Evolutionary conservation across 2,113 vertebrate genomes (phyloP), one percentile per base, ranked within the genome.

Genomic region (Pseudopipra pipra): DNA sequence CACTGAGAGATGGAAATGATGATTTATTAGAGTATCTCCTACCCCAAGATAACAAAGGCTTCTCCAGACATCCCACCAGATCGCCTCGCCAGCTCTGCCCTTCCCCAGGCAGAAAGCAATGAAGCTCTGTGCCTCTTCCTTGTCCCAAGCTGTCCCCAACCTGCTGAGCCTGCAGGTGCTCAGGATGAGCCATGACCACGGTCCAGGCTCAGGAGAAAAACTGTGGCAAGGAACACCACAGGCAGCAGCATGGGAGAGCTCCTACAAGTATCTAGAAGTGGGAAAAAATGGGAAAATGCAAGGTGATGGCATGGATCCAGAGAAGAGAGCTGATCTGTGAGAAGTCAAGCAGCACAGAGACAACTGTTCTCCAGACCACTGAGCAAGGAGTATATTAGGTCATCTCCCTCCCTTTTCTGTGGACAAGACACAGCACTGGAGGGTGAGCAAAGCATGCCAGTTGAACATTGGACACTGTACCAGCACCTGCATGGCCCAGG

Each of bases 401-500:
- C 61, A 67, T 8, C 55, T 90, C 49, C 27, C 39, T 82, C 59
- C 47, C 71, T 62, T 25, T 49, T 54, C 75, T 25, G 2, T 28
- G 52, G 67, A 46, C 13, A n/a, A 74, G 41, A 63, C 7, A 62
- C 58, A 63, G 63, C 49, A 52, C 63, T 54, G 63, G 35, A 61
- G 44, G 19, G n/a, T 22, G 52, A 87, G 35, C 47, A 78, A 33
- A 73, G 78, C 71, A 35, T 7, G n/a, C 44, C 2, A 4, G 39
- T 37, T 74, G 41, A 23, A 52, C 0, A 1, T 0, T 27, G 63
- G 78, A 41, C 33, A 18, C 51, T 18, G 35, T 6, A 47, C 2
- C 0, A 0, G 41, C 84, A 91, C 44, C 41, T 41, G 23, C 3
- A 2, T 3, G 31, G 37, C 31, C n/a, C 51, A 17, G 37, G 20